These are phyloP conservation scores for Xestia sexstrigata DNA, from an alignment of 2,888 invertebrate genomes.

Conservation along the genomic window DNA sequence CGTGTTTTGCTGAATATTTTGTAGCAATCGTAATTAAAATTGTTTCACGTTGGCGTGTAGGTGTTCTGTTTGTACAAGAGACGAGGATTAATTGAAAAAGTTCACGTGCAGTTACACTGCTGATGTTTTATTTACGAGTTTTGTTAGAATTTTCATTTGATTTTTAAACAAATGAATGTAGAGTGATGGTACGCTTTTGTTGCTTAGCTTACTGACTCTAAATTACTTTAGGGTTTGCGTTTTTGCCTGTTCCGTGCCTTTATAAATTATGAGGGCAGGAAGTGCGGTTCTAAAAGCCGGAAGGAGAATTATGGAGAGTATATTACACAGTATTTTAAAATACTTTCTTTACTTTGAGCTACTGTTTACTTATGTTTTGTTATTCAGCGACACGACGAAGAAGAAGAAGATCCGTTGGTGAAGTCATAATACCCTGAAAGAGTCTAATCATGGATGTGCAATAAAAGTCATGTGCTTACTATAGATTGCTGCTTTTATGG, in stretches of 20 bases:
- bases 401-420: too few species aligned
- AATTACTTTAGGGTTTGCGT: constrained; percentile 22
- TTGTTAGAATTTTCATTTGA: constrained; percentile 55
- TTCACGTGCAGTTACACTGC: constrained; percentile 54
- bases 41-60: constrained; percentile 55
- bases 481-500: too few species aligned
- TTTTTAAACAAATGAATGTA: constrained; percentile 46
- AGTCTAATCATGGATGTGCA: background rate
- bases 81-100: constrained; percentile 61
- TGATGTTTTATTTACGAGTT: constrained; percentile 59
- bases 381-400: too few species aligned
- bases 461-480: too few species aligned
- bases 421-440: background rate
- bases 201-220: constrained; percentile 34
- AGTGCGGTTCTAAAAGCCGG: constrained; percentile 2
- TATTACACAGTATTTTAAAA: background rate
- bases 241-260: constrained; percentile 4
- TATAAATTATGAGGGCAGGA: constrained; percentile 9
- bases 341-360: background rate
- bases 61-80: constrained; percentile 53
- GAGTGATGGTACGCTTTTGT: constrained; percentile 29
- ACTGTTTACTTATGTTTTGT: background rate
- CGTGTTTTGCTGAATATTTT: constrained; percentile 39
- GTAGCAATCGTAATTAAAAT: constrained; percentile 56
- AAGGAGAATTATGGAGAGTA: background rate